Evolutionary conservation across 35 echinoderm and acorn worm species (phyloP), one percentile per base, ranked within the genome.

Genomic region (Apostichopus parvimensis): DNA sequence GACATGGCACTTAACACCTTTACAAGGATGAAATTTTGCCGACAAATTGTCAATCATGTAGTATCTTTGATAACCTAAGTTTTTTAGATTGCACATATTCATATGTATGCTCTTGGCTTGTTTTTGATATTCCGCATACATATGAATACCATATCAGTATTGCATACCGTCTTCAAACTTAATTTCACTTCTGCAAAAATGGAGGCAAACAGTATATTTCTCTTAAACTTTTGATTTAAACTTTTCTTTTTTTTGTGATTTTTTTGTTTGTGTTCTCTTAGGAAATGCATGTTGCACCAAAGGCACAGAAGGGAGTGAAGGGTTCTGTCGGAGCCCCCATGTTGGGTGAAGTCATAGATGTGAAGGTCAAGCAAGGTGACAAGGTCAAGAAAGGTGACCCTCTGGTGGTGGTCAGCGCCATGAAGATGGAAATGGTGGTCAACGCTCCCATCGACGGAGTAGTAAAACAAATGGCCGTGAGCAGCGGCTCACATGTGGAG

Each of bases 401-500:
- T 18, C 56, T 99, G 10, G 95, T 99, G 2, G 87, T 99, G 7
- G 78, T 99, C 53, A 99, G 97, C 80, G 97, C 97, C 57, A 99
- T 99, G 97, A 99, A 99, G 93, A 99, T 99, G 97, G 97, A 99
- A 89, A 99, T 99, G 97, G 94, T 99, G 1, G 93, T 96, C 53
- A 94, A 91, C n/a, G 93, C 97, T 88, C 97, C 97, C 1, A 66
- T 95, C 2, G 92, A 93, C 4, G 97, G 97, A 22, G 93, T 72
- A 12, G 95, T 99, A 87, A 99, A 99, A 68, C 76, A 87, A 21
- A 24, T 99, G 18, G 80, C 80, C 20, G 95, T 96, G n/a, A 83
- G 59, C 54, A 93, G 91, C 54, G 97, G 97, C 17, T 88, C 93
- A 22, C 90, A 90, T 0, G 94, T 99, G 8, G 93, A 99, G 68